Evolutionary conservation across 2,113 vertebrate species (phyloP).

Genomic region (Rhodinocichla rosea): DNA sequence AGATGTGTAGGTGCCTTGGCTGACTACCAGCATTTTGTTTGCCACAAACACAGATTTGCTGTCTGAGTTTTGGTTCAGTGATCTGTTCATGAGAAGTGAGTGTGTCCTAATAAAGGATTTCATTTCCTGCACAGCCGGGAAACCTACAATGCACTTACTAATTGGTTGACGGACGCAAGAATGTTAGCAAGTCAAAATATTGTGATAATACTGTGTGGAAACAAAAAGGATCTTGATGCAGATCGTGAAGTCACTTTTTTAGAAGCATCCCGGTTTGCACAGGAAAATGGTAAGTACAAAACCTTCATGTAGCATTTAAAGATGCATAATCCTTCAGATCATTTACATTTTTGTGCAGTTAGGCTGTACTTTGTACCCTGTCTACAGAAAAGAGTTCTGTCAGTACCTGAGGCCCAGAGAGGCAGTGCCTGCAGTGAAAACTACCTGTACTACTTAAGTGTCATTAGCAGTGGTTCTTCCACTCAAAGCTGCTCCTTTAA

Average conservation of each 20-base stretch:
- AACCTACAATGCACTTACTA: slow-evolving; percentile 83
- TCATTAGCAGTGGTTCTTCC: not conserved
- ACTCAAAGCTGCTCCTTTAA: not conserved
- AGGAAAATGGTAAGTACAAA: slow-evolving; percentile 74
- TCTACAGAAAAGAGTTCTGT: not conserved
- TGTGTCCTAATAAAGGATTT: slow-evolving; percentile 45
- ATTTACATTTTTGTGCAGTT: not conserved
- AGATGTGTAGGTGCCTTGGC: not conserved
- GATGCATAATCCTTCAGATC: not conserved
- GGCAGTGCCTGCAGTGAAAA: not conserved
- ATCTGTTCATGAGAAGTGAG: not conserved
- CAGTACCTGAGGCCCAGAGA: not conserved
- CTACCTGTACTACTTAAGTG: not conserved
- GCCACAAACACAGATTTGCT: not conserved
- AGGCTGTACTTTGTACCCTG: not conserved
- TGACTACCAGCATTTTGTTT: not conserved
- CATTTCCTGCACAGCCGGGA: slow-evolving; percentile 71
- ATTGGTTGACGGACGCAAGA: slow-evolving; percentile 81
- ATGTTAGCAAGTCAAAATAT: slow-evolving; percentile 82
- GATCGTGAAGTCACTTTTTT: slow-evolving; percentile 81
- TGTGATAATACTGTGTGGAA: slow-evolving; percentile 80
- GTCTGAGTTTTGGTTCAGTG: not conserved
- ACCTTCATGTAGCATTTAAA: not conserved
- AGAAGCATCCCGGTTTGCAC: slow-evolving; percentile 80
- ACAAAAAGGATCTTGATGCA: slow-evolving; percentile 80